Percentiles rank a stretch among this genome's conserved stretches.
Conservation (phyloP, 2,113 vertebrate species). For the Spizaetus ornatus region DNA sequence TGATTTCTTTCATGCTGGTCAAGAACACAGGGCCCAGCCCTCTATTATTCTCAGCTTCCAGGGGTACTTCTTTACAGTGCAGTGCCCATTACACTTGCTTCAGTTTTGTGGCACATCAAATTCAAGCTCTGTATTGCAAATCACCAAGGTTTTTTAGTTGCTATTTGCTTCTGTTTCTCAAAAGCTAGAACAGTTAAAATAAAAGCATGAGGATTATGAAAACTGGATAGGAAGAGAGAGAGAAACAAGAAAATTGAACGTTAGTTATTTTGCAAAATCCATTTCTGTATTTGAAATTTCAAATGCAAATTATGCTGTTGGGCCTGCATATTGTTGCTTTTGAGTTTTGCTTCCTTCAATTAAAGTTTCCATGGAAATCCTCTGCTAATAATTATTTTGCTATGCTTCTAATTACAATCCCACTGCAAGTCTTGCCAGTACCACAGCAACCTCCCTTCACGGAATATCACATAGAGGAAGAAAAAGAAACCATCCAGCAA, state of each 20-base stretch:
- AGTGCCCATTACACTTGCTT: neutral
- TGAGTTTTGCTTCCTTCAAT: conserved; percentile 11
- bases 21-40: neutral
- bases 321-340: conserved; percentile 1
- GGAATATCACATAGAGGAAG: neutral
- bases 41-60: neutral
- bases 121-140: neutral
- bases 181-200: neutral
- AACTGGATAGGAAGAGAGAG: neutral
- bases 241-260: neutral
- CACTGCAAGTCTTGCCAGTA: conserved; percentile 28
- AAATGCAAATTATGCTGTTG: conserved; percentile 4
- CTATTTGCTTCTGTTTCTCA: neutral
- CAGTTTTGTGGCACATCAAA: neutral
- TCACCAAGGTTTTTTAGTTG: neutral
- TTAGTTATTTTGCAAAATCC: neutral
- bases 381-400: conserved; percentile 67
- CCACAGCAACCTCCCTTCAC: conserved; percentile 13
- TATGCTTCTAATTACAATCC: conserved; percentile 60
- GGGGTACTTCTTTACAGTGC: neutral
- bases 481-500: neutral
- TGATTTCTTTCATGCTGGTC: neutral
- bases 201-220: neutral
- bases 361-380: conserved; percentile 57
- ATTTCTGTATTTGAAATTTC: conserved; percentile 3